Conservation (phyloP, 2,888 invertebrate genomes). For the Parnassius apollo region DNA sequence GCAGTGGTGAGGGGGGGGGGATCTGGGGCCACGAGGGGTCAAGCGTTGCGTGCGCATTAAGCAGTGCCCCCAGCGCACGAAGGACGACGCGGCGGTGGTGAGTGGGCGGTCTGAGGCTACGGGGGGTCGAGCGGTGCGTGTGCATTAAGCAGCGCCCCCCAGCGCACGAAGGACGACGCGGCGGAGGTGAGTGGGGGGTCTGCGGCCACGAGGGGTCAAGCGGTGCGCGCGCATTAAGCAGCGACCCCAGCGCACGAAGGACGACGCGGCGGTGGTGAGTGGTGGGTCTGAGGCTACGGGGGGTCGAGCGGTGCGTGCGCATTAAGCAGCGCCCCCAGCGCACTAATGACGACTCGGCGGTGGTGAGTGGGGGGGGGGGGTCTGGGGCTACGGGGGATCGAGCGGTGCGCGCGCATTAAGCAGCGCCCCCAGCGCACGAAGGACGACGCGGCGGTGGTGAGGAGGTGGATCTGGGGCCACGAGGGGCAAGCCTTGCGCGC, state of each 20-base stretch:
- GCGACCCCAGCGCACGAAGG: constrained; percentile 91
- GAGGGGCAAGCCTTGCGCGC: background rate
- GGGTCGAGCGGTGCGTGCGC: background rate
- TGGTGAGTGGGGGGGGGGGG: background rate
- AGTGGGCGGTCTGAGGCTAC: too few species aligned
- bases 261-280: constrained; percentile 87
- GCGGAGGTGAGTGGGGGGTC: constrained; percentile 87
- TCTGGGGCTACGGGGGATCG: background rate
- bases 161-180: constrained; percentile 94
- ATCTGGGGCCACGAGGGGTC: background rate
- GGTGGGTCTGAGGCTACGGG: background rate
- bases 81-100: too few species aligned
- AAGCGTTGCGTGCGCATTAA: constrained; percentile 38
- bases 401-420: constrained; percentile 41
- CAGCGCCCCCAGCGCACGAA: constrained; percentile 87
- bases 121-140: background rate
- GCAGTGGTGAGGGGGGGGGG: constrained; percentile 31
- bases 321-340: too few species aligned
- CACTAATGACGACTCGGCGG: too few species aligned
- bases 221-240: constrained; percentile 90
- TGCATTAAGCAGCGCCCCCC: constrained; percentile 95
- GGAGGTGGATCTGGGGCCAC: too few species aligned
- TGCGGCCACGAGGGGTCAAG: constrained; percentile 68
- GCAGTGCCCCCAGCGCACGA: constrained; percentile 87
- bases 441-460: constrained; percentile 82